Evolutionary conservation across 2,888 invertebrate species (phyloP).

Genomic region (Drosophila demipolita): DNA sequence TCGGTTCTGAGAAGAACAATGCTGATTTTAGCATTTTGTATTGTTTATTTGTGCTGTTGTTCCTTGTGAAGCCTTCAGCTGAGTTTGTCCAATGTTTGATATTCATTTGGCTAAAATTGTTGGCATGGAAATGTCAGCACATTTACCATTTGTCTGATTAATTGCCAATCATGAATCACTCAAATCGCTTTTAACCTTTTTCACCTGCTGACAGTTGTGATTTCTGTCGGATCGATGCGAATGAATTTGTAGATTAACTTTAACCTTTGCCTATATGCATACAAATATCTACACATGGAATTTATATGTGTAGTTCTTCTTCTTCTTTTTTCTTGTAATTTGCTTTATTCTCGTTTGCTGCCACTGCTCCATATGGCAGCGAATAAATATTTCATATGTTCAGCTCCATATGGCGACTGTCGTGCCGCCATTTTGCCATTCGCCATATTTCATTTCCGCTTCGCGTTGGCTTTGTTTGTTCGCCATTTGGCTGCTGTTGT

Average conservation of each 20-base stretch:
- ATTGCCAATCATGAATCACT: conserved; percentile 64
- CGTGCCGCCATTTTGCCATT: conserved; percentile 70
- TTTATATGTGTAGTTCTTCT: background rate
- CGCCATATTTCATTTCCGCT: conserved; percentile 79
- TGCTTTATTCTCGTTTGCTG: conserved; percentile 23
- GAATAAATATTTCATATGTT: conserved; percentile 55
- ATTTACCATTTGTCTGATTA: conserved; percentile 70
- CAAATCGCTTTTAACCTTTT: conserved; percentile 37
- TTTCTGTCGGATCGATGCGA: conserved; percentile 25
- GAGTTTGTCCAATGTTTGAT: conserved; percentile 49
- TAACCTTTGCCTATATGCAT: conserved; percentile 9
- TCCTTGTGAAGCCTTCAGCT: background rate
- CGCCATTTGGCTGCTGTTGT: conserved; percentile 21
- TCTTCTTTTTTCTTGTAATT: conserved; percentile 16
- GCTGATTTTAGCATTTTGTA: conserved; percentile 4
- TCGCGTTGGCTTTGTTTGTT: conserved; percentile 62
- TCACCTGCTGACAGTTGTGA: conserved; percentile 44
- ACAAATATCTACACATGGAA: background rate
- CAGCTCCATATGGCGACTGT: conserved; percentile 55
- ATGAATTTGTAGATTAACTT: conserved; percentile 38
- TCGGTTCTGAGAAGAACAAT: background rate
- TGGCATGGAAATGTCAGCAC: conserved; percentile 25
- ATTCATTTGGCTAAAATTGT: conserved; percentile 61
- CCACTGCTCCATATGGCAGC: conserved; percentile 37
- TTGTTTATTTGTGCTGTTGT: background rate